Conservation (phyloP, 1,140 invertebrate species). For the Orussus abietinus region DNA sequence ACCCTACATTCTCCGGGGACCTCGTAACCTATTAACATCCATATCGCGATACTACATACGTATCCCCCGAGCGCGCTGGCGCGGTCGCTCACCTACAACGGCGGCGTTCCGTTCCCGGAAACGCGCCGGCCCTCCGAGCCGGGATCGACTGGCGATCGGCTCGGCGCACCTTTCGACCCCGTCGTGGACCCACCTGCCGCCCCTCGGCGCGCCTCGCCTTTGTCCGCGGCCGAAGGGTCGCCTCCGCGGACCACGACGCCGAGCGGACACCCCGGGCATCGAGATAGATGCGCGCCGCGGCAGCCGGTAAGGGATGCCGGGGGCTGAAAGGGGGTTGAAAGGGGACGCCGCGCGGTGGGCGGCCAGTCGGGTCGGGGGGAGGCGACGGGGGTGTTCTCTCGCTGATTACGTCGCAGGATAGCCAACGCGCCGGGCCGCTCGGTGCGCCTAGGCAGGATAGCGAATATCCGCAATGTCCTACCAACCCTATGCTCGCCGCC, state of each 20-base stretch:
- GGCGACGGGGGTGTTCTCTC: constrained; percentile 41
- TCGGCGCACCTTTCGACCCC: no score
- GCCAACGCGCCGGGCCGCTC: constrained; percentile 37
- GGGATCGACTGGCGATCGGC: no score
- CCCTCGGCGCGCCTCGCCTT: no score
- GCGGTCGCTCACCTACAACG: no score
- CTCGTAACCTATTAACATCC: constrained; percentile 51
- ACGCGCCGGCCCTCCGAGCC: no score
- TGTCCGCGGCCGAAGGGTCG: no score
- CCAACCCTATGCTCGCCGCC: constrained; percentile 34
- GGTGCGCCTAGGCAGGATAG: constrained; percentile 17
- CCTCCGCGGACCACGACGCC: no score
- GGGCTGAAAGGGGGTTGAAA: constrained; percentile 2
- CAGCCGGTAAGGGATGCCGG: constrained; percentile 10
- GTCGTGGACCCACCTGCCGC: no score
- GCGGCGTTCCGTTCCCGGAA: no score
- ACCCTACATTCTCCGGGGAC: constrained; percentile 44
- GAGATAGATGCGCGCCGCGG: constrained; percentile 33
- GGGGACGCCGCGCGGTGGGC: constrained; percentile 10
- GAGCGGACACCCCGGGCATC: constrained; percentile 38
- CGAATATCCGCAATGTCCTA: constrained; percentile 50
- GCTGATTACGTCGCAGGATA: constrained; percentile 55
- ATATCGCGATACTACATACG: constrained; percentile 48
- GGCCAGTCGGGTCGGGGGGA: constrained; percentile 10
- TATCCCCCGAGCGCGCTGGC: no score